Evolutionary conservation across 2,797 vertebrate genomes (phyloP).

Genomic region (Phaenicophaeus curvirostris): DNA sequence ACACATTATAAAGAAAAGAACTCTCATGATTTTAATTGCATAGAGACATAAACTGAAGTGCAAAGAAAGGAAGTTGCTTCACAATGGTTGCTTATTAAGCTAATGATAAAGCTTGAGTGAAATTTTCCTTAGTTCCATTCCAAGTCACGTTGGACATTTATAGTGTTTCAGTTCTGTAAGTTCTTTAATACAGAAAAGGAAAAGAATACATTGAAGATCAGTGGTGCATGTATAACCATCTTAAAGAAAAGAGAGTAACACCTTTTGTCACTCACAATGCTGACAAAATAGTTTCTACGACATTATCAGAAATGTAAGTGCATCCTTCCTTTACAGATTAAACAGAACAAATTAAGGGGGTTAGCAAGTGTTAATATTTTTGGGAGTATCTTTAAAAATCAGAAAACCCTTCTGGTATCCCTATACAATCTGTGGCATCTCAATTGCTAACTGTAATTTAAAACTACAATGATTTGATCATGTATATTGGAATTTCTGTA

Average conservation of each 20-base stretch:
- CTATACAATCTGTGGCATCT: neutral
- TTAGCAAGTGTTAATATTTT: neutral
- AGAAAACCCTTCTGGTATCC: neutral
- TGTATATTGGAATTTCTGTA: neutral
- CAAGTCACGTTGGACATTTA: neutral
- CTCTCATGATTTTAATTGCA: neutral
- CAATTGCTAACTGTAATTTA: neutral
- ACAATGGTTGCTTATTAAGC: neutral
- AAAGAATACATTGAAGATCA: neutral
- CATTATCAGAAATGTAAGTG: neutral
- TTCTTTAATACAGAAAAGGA: neutral
- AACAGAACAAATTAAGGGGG: neutral
- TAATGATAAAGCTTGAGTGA: neutral
- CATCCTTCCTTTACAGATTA: neutral
- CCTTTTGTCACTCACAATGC: neutral
- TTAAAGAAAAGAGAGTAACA: neutral
- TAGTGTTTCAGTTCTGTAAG: neutral
- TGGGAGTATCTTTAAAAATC: fast-evolving
- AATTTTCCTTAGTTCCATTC: neutral
- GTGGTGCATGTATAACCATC: neutral
- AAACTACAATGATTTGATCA: neutral
- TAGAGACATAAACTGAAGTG: neutral
- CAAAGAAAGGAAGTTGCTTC: neutral
- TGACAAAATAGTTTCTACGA: neutral
- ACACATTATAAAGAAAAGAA: neutral